These are phyloP conservation scores for Heteropelma amictum DNA, from an alignment of 2,888 invertebrate species.

Conservation along the genomic window DNA sequence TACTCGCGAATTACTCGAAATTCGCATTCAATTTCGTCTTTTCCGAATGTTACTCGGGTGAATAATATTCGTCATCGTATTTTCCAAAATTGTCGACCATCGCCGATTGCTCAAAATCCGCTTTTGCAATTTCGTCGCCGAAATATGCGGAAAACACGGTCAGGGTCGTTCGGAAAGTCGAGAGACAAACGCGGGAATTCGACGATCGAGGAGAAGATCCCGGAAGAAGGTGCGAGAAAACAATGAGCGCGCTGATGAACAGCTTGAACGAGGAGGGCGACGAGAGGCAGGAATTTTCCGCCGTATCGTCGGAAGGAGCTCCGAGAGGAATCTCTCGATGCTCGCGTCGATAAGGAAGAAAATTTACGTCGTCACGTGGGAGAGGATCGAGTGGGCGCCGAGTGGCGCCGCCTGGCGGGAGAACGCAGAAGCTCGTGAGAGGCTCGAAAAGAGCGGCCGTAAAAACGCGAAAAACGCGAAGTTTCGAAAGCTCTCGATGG, in stretches of 20 bases:
- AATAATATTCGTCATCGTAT: too few relatives aligned
- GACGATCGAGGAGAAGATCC: too few relatives aligned
- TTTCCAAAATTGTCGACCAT: too few relatives aligned
- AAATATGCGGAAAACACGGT: too few relatives aligned
- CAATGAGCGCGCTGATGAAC: conserved; percentile 9
- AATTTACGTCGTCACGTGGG: neutral
- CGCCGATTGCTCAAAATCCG: too few relatives aligned
- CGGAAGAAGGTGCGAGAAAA: neutral
- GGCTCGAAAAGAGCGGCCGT: neutral
- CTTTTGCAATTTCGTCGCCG: too few relatives aligned
- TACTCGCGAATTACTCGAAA: too few relatives aligned
- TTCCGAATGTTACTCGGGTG: too few relatives aligned
- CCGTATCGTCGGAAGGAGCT: conserved; percentile 33
- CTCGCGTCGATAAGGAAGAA: conserved; percentile 36
- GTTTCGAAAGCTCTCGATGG: conserved; percentile 28
- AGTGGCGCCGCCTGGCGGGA: conserved; percentile 60
- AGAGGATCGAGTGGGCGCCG: conserved; percentile 44
- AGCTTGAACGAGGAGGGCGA: neutral
- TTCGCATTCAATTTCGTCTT: too few relatives aligned
- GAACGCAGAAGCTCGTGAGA: conserved; percentile 22
- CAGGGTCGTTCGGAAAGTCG: too few relatives aligned
- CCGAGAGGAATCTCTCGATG: neutral
- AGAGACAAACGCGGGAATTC: too few relatives aligned
- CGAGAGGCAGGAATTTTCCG: neutral
- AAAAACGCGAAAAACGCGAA: conserved; percentile 25